Conservation (phyloP, 2,888 invertebrate genomes). For the Reticulitermes lucifugus region DNA sequence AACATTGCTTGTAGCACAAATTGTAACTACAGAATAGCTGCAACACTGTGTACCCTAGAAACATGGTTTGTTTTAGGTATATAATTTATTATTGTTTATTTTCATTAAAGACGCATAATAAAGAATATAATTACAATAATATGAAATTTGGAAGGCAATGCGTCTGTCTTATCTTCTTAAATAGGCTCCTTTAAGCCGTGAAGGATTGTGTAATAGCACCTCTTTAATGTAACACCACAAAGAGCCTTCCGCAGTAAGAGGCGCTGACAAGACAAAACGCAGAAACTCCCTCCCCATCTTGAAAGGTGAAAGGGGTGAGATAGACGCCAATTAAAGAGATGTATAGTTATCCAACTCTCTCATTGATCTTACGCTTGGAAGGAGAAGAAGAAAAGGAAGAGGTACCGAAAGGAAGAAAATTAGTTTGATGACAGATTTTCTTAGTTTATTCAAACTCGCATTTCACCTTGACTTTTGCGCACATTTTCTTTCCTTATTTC, state of each 20-base stretch:
- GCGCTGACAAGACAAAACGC: conserved; percentile 21
- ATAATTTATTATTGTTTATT: too few relatives aligned
- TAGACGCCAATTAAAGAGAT: conserved; percentile 27
- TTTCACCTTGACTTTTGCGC: conserved; percentile 14
- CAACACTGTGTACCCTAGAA: too few relatives aligned
- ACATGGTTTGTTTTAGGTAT: too few relatives aligned
- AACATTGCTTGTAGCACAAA: too few relatives aligned
- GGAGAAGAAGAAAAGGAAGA: conserved; percentile 10
- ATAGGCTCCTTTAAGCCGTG: neutral
- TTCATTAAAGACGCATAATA: too few relatives aligned
- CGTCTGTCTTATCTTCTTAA: neutral
- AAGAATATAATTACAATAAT: neutral
- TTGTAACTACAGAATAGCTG: too few relatives aligned
- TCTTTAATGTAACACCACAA: neutral
- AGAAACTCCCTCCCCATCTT: neutral
- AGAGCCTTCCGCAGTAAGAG: neutral
- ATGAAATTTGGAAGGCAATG: neutral
- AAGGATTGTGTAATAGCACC: neutral
- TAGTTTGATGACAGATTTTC: conserved; percentile 24
- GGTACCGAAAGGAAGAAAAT: conserved; percentile 19
- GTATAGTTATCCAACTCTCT: conserved; percentile 21
- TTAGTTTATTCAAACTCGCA: conserved; percentile 8
- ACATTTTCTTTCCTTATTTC: neutral
- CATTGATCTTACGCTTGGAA: conserved; percentile 28
- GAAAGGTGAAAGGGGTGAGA: neutral